Evolutionary conservation across 2,797 vertebrate genomes (phyloP).

Genomic region (Sebastes trivittatus): DNA sequence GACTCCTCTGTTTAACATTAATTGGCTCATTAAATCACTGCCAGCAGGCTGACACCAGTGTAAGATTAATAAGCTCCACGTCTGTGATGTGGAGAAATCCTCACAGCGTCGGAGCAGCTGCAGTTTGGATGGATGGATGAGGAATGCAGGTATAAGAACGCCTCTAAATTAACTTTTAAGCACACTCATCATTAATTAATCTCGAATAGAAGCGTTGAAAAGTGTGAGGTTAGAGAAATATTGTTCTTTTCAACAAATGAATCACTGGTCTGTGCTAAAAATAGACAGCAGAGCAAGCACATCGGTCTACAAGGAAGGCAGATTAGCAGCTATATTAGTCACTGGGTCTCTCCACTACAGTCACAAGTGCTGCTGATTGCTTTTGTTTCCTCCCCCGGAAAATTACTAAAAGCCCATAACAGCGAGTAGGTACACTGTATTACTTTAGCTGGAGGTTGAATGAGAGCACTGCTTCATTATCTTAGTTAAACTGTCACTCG

Average conservation of each 20-base stretch:
- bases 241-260: conserved; percentile 25
- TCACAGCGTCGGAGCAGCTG: conserved; percentile 2
- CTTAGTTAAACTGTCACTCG: too few species aligned
- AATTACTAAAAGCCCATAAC: conserved; percentile 40
- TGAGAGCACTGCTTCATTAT: background rate
- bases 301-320: conserved; percentile 36
- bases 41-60: conserved; percentile 46
- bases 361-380: conserved; percentile 43
- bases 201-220: background rate
- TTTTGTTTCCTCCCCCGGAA: conserved; percentile 41
- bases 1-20: conserved; percentile 53
- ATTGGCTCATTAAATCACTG: conserved; percentile 66
- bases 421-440: conserved; percentile 19
- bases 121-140: background rate
- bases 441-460: background rate
- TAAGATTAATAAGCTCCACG: conserved; percentile 50
- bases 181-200: conserved; percentile 19
- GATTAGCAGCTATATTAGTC: conserved; percentile 63
- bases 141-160: conserved; percentile 6
- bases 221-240: conserved; percentile 32
- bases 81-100: conserved; percentile 29
- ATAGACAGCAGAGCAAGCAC: conserved; percentile 20
- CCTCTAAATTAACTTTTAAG: conserved; percentile 19
- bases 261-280: conserved; percentile 36
- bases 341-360: conserved; percentile 33